Percentiles rank a stretch among this genome's conserved stretches.
These are phyloP conservation scores for Turdus rufiventris DNA, from an alignment of 2,113 vertebrate species.

Conservation along the genomic window DNA sequence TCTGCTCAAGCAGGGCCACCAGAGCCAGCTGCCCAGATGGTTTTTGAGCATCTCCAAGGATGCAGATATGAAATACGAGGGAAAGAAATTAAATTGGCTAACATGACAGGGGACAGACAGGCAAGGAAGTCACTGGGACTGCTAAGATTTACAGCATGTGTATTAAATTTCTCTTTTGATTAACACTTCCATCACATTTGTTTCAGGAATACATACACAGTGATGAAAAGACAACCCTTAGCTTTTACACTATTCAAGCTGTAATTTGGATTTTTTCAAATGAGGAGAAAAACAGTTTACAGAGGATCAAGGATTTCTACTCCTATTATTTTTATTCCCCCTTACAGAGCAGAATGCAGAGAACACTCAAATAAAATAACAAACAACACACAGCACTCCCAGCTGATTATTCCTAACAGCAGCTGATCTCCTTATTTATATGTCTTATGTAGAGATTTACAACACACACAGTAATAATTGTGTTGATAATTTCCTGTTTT, in stretches of 20 bases:
- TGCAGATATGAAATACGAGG: fast-evolving
- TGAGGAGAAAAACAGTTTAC: not conserved
- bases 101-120: not conserved
- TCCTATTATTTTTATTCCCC: not conserved
- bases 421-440: not conserved
- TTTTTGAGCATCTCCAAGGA: not conserved
- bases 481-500: not conserved
- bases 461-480: not conserved
- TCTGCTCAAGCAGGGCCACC: not conserved
- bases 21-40: not conserved
- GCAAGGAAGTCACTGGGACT: not conserved
- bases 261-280: not conserved
- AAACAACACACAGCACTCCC: not conserved
- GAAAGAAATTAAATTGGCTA: not conserved
- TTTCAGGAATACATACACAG: fast-evolving
- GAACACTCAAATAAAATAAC: not conserved
- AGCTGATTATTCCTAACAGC: fast-evolving
- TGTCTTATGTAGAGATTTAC: fast-evolving
- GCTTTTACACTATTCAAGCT: not conserved
- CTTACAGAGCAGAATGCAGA: not conserved
- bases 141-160: not conserved
- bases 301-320: not conserved
- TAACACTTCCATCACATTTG: not conserved
- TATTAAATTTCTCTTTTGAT: not conserved
- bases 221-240: not conserved